phyloP scores from a whole-genome alignment of 2,797 vertebrate species.

The Heteromormyrus szaboi region DNA sequence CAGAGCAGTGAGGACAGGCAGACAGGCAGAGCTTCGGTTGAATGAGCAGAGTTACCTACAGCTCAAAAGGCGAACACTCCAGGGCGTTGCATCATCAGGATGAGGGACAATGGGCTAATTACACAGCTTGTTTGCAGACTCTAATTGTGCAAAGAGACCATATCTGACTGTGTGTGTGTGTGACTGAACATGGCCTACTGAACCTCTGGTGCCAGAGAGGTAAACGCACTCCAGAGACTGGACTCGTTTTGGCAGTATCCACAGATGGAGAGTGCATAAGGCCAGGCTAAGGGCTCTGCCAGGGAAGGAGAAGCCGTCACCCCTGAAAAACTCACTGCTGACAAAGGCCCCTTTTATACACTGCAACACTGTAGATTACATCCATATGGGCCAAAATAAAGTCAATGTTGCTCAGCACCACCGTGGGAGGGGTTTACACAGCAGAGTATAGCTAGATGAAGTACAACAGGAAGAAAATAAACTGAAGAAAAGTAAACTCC shows the following conservation, averaged over 20 bases:
- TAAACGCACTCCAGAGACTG: neutral
- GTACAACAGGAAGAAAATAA: neutral
- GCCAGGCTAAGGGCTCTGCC: neutral
- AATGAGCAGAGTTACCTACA: neutral
- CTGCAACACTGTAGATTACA: neutral
- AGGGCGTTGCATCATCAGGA: neutral
- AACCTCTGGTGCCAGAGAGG: neutral
- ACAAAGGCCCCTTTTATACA: constrained; percentile 15
- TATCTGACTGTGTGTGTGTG: neutral
- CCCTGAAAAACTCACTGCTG: neutral
- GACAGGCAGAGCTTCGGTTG: neutral
- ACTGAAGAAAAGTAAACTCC: neutral
- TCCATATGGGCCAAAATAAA: constrained; percentile 1
- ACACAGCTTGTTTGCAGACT: neutral
- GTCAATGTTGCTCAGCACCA: neutral
- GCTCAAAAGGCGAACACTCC: neutral
- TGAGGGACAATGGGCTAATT: neutral
- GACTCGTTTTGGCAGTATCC: neutral
- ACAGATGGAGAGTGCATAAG: neutral
- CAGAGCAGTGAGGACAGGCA: neutral
- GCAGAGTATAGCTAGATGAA: neutral
- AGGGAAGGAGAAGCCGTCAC: neutral
- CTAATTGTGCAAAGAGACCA: neutral
- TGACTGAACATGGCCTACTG: neutral
- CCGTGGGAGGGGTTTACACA: neutral